phyloP scores from a whole-genome alignment of 2,113 vertebrate species.

The Raja brachyura region DNA sequence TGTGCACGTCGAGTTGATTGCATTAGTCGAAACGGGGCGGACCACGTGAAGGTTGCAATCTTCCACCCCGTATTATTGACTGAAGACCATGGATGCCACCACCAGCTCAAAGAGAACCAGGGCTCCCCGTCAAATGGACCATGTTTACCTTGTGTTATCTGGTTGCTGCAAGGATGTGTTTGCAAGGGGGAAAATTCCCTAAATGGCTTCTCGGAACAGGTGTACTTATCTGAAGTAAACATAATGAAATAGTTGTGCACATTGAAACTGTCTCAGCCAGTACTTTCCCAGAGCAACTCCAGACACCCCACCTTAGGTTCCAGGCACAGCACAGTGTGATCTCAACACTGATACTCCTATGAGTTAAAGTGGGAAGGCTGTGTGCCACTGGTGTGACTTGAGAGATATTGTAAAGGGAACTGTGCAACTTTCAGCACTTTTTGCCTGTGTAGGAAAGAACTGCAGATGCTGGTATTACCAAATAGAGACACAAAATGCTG shows the following conservation, averaged over 20 bases:
- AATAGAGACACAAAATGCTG: too few species aligned
- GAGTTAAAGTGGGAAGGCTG: neutral
- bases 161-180: neutral
- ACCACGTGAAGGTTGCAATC: too few species aligned
- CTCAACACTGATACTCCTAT: neutral
- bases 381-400: neutral
- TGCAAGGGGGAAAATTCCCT: neutral
- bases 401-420: too few species aligned
- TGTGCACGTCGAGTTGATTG: too few species aligned
- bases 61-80: neutral
- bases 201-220: neutral
- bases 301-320: neutral
- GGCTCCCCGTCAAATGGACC: too few species aligned
- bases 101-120: neutral
- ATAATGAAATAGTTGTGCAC: neutral
- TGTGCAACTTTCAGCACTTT: neutral
- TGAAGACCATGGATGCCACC: neutral
- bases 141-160: neutral
- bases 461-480: too few species aligned
- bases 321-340: neutral
- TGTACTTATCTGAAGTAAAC: neutral
- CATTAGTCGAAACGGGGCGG: too few species aligned
- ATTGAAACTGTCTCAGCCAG: neutral
- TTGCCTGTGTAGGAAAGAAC: too few species aligned
- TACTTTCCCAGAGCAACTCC: neutral